phyloP scores from a whole-genome alignment of 2,888 invertebrate genomes.

The Ligdia adustata region DNA sequence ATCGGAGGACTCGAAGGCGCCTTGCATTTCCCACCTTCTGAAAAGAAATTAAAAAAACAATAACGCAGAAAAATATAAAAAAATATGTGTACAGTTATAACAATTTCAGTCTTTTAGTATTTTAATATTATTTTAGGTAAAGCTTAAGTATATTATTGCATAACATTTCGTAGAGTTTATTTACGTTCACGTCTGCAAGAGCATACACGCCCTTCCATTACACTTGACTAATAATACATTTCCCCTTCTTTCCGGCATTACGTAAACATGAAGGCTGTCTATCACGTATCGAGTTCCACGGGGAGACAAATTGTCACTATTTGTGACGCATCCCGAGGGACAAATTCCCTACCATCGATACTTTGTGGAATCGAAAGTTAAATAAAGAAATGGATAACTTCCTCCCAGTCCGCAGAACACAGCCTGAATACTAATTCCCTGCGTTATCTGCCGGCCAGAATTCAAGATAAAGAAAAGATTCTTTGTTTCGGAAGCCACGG shows the following conservation, averaged over 20 bases:
- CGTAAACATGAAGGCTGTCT: conserved; percentile 16
- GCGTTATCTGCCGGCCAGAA: conserved; percentile 43
- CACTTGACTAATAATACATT: conserved; percentile 10
- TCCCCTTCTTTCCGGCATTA: conserved; percentile 7
- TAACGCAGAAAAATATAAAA: no score
- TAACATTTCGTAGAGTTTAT: background rate
- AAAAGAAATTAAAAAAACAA: no score
- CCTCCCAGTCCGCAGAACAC: conserved; percentile 40
- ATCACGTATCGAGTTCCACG: conserved; percentile 25
- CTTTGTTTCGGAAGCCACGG: conserved; percentile 41
- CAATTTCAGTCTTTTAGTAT: no score
- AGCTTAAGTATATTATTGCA: no score
- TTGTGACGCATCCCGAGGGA: conserved; percentile 31
- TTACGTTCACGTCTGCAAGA: background rate
- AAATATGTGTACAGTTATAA: no score
- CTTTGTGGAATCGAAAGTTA: conserved; percentile 40
- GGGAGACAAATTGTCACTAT: conserved; percentile 31
- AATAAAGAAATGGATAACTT: conserved; percentile 47
- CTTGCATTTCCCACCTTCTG: no score
- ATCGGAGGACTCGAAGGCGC: no score
- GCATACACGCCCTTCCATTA: conserved; percentile 1
- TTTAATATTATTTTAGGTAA: no score
- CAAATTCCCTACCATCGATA: conserved; percentile 39
- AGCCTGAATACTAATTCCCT: conserved; percentile 55
- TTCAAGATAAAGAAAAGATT: conserved; percentile 45